A percentile compares a stretch with the other conserved stretches of the same genome.
These are phyloP conservation scores for Pycnonotus jocosus DNA, from an alignment of 2,113 vertebrate species.

Conservation along the genomic window DNA sequence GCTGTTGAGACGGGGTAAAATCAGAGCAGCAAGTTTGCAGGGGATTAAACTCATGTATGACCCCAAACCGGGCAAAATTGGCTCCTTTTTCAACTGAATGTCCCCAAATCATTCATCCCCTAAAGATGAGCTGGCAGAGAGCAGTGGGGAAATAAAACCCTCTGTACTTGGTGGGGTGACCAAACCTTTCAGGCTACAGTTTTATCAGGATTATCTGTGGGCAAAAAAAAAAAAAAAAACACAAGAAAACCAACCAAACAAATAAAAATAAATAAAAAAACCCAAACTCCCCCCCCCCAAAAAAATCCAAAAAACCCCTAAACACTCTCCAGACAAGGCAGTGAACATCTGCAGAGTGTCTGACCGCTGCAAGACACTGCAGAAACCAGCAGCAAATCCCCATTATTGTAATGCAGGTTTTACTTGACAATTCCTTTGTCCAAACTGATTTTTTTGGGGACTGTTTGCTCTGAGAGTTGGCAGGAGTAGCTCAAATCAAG, in stretches of 20 bases:
- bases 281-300: no score
- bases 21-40: not conserved
- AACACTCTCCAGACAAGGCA: not conserved
- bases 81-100: not conserved
- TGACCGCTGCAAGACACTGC: not conserved
- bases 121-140: not conserved
- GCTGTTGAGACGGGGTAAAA: not conserved
- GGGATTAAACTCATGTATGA: not conserved
- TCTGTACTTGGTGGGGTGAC: not conserved
- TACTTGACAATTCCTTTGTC: not conserved
- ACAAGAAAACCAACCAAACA: no score
- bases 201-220: not conserved
- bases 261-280: no score
- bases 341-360: not conserved
- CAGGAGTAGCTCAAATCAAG: not conserved
- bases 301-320: rapidly evolving
- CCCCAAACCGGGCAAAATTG: not conserved
- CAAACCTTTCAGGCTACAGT: not conserved
- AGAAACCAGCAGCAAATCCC: not conserved
- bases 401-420: not conserved
- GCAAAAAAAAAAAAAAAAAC: no score
- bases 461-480: not conserved
- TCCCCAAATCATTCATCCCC: not conserved
- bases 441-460: not conserved
- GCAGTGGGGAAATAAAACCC: not conserved